phyloP scores from a whole-genome alignment of 2,113 vertebrate genomes.

The Poeciliopsis occidentalis region DNA sequence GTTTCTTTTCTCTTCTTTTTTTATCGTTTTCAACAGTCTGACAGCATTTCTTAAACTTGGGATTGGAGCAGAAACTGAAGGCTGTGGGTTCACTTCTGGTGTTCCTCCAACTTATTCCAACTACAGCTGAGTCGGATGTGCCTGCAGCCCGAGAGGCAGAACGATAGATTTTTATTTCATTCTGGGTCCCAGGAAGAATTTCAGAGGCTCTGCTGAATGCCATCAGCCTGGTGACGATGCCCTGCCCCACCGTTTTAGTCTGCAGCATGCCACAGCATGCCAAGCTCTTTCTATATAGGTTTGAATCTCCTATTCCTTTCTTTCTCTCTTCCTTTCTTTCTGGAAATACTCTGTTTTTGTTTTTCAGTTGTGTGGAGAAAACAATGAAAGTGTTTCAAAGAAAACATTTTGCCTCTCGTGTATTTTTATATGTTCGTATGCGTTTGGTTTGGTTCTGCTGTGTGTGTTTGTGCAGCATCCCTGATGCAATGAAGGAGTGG shows the following conservation, averaged over 20 bases:
- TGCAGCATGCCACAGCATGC: constrained; percentile 79
- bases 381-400: constrained; percentile 79
- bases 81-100: constrained; percentile 45
- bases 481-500: constrained; percentile 53
- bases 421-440: constrained; percentile 14
- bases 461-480: constrained; percentile 33
- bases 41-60: constrained; percentile 46
- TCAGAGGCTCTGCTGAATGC: constrained; percentile 54
- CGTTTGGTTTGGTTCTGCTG: not conserved
- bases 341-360: constrained; percentile 69
- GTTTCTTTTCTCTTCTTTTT: constrained; percentile 15
- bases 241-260: constrained; percentile 57
- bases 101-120: constrained; percentile 21
- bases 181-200: constrained; percentile 40
- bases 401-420: constrained; percentile 46
- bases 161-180: constrained; percentile 34
- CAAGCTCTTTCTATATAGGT: constrained; percentile 67
- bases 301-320: constrained; percentile 46
- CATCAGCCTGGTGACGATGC: constrained; percentile 59
- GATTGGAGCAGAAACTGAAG: constrained; percentile 19
- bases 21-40: constrained; percentile 23
- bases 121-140: constrained; percentile 40
- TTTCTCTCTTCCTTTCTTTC: constrained; percentile 48
- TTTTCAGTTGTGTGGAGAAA: constrained; percentile 77
- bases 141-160: constrained; percentile 45